phyloP scores from a whole-genome alignment of 2,797 vertebrate species.

The Oreortyx pictus region DNA sequence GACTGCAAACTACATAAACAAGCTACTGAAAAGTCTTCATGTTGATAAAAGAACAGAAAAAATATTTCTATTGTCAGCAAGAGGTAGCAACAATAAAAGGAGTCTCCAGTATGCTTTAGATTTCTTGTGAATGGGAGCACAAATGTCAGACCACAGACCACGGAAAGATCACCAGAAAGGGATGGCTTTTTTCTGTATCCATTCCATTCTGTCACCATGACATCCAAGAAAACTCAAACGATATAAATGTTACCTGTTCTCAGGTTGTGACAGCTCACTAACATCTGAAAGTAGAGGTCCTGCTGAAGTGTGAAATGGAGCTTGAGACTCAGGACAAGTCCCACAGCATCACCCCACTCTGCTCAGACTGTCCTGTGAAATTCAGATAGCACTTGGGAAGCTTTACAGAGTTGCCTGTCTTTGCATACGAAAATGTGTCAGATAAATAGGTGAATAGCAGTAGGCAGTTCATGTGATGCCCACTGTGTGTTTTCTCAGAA shows the following conservation, averaged over 20 bases:
- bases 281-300: background rate
- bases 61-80: background rate
- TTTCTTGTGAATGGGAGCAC: background rate
- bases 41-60: background rate
- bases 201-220: background rate
- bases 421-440: background rate
- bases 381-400: background rate
- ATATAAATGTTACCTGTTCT: background rate
- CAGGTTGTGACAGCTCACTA: background rate
- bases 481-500: too few species aligned
- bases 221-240: background rate
- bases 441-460: background rate
- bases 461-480: background rate
- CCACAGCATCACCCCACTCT: background rate
- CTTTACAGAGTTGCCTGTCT: too few species aligned
- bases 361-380: background rate
- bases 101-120: background rate
- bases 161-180: background rate
- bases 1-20: background rate
- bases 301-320: background rate
- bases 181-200: background rate
- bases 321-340: background rate
- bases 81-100: background rate
- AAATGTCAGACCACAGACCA: background rate
- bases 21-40: background rate